Conservation (phyloP, 2,113 vertebrate species). For the Rafetus swinhoei region DNA sequence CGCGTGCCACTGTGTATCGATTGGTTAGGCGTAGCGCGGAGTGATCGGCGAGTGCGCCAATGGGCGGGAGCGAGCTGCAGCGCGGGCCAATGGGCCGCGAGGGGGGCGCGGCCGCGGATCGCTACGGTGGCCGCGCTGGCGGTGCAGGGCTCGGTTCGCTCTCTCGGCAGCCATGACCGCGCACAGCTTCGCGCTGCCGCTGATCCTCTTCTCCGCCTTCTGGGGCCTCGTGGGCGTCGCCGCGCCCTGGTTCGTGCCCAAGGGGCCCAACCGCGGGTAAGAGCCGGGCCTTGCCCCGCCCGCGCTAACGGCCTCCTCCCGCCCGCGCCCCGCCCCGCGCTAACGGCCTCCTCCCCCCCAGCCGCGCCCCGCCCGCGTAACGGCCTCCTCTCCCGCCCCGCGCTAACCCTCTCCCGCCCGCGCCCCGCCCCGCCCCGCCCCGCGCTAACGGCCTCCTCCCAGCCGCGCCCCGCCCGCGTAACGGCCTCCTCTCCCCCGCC, state of each 20-base stretch:
- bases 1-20: too few species aligned
- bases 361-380: too few species aligned
- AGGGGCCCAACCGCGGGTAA: constrained; percentile 97
- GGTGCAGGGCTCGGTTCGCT: fast-evolving
- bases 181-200: constrained; percentile 91
- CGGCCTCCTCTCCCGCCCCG: too few species aligned
- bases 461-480: too few species aligned
- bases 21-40: neutral
- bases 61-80: neutral
- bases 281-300: neutral
- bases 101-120: neutral
- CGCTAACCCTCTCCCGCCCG: too few species aligned
- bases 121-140: neutral
- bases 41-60: neutral
- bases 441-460: too few species aligned
- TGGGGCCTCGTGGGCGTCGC: constrained; percentile 94
- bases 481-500: too few species aligned
- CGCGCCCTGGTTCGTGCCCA: constrained; percentile 96
- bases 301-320: neutral
- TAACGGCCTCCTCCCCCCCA: too few species aligned
- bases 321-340: too few species aligned
- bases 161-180: constrained; percentile 83
- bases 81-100: neutral
- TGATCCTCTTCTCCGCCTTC: constrained; percentile 95
- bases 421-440: too few species aligned